These are phyloP conservation scores for Eutolmus rufibarbis DNA, from an alignment of 2,888 invertebrate species.

Conservation along the genomic window DNA sequence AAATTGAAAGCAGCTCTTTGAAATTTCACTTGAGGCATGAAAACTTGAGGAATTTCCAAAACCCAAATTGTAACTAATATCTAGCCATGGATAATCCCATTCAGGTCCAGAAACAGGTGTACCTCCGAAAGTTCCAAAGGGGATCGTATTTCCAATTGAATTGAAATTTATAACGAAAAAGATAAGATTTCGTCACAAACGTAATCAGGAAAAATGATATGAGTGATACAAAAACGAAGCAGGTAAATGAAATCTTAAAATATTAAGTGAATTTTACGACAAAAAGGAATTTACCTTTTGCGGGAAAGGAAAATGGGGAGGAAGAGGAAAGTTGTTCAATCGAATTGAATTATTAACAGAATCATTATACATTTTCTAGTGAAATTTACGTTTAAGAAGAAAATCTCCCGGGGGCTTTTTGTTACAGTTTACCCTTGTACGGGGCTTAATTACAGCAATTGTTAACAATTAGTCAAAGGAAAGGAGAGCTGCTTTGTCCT, in stretches of 20 bases:
- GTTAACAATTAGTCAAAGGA: not conserved
- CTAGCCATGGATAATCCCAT: not conserved
- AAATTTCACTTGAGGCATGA: not conserved
- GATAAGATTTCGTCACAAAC: not conserved
- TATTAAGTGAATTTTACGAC: not conserved
- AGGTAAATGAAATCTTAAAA: not conserved
- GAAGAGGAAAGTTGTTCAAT: not conserved
- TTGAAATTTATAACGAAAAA: not conserved
- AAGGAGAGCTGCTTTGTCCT: not conserved
- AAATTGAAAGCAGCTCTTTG: not conserved
- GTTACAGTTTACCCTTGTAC: not conserved
- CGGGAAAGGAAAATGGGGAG: not conserved
- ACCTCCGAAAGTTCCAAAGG: not conserved
- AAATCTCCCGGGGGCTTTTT: not conserved
- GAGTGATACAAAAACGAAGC: not conserved
- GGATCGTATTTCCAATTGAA: not conserved
- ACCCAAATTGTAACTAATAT: not conserved
- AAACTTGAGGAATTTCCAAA: not conserved
- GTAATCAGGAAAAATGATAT: not conserved
- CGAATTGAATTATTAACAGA: not conserved
- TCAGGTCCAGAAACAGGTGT: not conserved
- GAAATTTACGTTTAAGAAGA: not conserved
- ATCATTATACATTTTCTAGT: not conserved
- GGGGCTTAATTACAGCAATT: not conserved
- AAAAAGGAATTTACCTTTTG: not conserved